Percentiles rank a stretch among this genome's conserved stretches.
Conservation (phyloP, 2,113 vertebrate genomes). For the Nasalis larvatus region DNA sequence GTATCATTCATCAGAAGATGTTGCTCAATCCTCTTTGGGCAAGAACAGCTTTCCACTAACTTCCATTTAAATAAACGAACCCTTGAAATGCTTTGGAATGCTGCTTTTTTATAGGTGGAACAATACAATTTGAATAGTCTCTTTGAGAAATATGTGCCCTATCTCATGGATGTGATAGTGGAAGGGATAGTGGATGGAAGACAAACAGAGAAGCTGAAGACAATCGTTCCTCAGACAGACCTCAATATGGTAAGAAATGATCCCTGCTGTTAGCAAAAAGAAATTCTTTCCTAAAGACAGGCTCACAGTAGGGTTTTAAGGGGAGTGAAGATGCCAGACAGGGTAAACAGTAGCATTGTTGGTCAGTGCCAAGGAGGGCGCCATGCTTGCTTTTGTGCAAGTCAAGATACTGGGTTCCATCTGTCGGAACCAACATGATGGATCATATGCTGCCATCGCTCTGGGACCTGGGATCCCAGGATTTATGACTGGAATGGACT, state of each 20-base stretch:
- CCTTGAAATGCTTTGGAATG: neutral
- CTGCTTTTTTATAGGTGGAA: slow-evolving; percentile 81
- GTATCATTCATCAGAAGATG: no score
- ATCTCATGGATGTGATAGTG: slow-evolving; percentile 91
- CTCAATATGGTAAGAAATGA: slow-evolving; percentile 92
- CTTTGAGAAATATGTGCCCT: slow-evolving; percentile 94
- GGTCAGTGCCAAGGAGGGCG: neutral
- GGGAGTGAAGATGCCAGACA: neutral
- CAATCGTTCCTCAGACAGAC: slow-evolving; percentile 94
- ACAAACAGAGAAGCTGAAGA: slow-evolving; percentile 91
- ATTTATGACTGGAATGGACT: neutral
- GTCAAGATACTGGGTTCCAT: neutral
- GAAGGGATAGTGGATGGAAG: slow-evolving; percentile 92
- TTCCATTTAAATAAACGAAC: neutral
- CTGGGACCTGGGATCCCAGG: neutral
- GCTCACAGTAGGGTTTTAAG: fast-evolving
- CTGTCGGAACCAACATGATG: fast-evolving
- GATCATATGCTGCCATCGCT: fast-evolving
- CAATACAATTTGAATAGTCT: slow-evolving; percentile 84
- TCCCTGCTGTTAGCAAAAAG: neutral
- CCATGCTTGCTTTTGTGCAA: neutral
- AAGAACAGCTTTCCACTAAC: neutral
- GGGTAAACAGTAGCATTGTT: fast-evolving
- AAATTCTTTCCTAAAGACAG: fast-evolving
- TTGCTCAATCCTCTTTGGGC: neutral